Evolutionary conservation across 2,113 vertebrate genomes (phyloP).

Genomic region (Solenodon paradoxus): DNA sequence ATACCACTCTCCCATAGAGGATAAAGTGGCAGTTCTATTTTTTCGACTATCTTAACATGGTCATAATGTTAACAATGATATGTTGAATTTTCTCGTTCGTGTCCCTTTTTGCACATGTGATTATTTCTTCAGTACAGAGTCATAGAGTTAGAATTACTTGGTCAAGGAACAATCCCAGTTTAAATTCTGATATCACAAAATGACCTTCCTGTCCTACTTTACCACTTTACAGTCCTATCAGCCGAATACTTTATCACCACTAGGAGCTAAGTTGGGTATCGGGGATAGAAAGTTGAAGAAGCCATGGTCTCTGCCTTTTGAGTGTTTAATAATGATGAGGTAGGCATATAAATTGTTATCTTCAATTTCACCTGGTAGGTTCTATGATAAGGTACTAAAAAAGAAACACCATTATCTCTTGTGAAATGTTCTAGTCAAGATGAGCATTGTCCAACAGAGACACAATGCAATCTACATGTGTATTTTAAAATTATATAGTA

Average conservation of each 20-base stretch:
- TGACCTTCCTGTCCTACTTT: not conserved
- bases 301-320: not conserved
- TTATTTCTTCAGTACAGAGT: not conserved
- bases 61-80: not conserved
- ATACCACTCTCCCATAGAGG: not conserved
- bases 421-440: not conserved
- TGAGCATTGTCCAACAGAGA: not conserved
- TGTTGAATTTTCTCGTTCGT: not conserved
- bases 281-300: not conserved
- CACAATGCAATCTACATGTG: not conserved
- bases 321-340: not conserved
- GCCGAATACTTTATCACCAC: not conserved
- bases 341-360: not conserved
- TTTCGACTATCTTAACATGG: not conserved
- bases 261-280: not conserved
- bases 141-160: conserved; percentile 11
- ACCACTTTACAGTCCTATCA: not conserved
- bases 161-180: not conserved
- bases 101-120: not conserved
- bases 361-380: not conserved
- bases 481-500: conserved; percentile 9
- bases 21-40: not conserved
- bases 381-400: not conserved
- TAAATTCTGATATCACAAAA: not conserved
- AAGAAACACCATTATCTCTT: not conserved